phyloP scores from a whole-genome alignment of 2,113 vertebrate species.

The Pterocles burchelli region DNA sequence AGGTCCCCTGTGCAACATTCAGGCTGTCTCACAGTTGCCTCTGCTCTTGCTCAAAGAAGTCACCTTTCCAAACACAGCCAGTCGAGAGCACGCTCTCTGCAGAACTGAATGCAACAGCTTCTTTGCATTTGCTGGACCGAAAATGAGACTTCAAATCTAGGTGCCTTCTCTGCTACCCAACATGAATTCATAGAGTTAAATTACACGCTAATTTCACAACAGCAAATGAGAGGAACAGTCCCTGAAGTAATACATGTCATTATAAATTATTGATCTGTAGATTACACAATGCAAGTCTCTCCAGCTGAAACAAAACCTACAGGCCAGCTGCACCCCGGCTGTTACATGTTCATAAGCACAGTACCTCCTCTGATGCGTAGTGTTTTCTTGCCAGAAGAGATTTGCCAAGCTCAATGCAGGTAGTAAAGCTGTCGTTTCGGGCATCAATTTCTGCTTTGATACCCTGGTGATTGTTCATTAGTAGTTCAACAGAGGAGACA shows the following conservation, averaged over 20 bases:
- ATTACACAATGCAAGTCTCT: neutral
- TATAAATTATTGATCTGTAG: neutral
- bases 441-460: slow-evolving; percentile 98
- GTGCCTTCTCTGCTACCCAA: neutral
- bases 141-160: neutral
- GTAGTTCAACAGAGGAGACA: slow-evolving; percentile 93
- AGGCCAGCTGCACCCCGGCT: neutral
- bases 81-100: neutral
- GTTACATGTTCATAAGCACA: neutral
- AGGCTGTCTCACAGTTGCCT: neutral
- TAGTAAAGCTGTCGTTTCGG: slow-evolving; percentile 94
- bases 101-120: neutral
- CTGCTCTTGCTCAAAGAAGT: neutral
- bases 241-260: neutral
- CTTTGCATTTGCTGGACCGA: neutral
- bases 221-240: neutral
- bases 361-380: slow-evolving; percentile 94
- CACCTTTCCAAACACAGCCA: neutral
- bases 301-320: neutral
- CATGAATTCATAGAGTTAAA: neutral
- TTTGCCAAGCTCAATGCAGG: slow-evolving; percentile 95
- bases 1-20: neutral
- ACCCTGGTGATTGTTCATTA: slow-evolving; percentile 99
- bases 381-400: slow-evolving; percentile 92
- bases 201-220: neutral